These are phyloP conservation scores for Aphelenchoides bicaudatus DNA, from an alignment of 2,888 invertebrate genomes.

Conservation along the genomic window DNA sequence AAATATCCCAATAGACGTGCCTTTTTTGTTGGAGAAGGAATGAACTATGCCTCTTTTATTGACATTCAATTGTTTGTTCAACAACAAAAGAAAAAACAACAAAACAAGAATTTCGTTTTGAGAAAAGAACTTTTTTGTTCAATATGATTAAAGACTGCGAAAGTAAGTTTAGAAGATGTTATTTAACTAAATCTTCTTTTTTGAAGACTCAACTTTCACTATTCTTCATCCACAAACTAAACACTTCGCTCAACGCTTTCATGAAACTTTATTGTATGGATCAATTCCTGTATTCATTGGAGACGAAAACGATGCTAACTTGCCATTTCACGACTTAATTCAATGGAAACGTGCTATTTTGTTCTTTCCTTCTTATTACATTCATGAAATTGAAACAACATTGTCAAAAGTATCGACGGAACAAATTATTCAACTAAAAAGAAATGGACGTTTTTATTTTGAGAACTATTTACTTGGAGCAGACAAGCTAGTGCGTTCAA, in stretches of 20 bases:
- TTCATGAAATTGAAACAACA: neutral
- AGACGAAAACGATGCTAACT: neutral
- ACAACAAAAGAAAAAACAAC: too few species aligned
- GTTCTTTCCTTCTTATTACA: neutral
- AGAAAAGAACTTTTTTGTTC: too few species aligned
- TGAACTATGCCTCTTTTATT: too few species aligned
- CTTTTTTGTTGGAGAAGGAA: slow-evolving; percentile 9
- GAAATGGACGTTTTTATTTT: slow-evolving; percentile 83
- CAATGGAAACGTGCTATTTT: slow-evolving; percentile 1
- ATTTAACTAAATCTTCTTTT: too few species aligned
- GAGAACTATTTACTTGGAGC: slow-evolving; percentile 75
- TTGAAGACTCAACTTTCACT: neutral
- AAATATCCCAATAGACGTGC: too few species aligned
- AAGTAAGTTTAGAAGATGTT: too few species aligned
- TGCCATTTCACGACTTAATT: neutral
- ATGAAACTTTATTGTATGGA: slow-evolving; percentile 36
- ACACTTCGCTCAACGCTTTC: slow-evolving; percentile 24
- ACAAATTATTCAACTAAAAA: slow-evolving; percentile 68
- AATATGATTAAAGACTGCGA: too few species aligned
- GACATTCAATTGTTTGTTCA: too few species aligned
- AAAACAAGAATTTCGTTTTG: too few species aligned
- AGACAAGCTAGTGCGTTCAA: slow-evolving; percentile 21
- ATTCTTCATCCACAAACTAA: neutral
- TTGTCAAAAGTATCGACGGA: slow-evolving; percentile 18
- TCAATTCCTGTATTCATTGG: slow-evolving; percentile 38